phyloP scores from a whole-genome alignment of 2,888 invertebrate genomes.

The Ectemnius continuus region DNA sequence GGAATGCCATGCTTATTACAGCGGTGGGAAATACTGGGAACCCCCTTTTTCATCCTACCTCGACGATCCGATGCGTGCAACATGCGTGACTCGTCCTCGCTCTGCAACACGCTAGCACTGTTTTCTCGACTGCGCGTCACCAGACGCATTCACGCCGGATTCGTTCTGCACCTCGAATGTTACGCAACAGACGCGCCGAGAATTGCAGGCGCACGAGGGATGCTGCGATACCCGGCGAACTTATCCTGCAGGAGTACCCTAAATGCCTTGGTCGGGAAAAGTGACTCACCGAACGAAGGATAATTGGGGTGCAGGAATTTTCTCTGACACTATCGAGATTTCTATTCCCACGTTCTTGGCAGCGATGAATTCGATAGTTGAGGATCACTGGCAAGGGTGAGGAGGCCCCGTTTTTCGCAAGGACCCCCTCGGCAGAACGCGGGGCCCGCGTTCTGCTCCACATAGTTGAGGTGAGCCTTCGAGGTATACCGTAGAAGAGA shows the following conservation, averaged over 20 bases:
- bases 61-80: slow-evolving; percentile 38
- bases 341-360: slow-evolving; percentile 54
- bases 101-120: slow-evolving; percentile 25
- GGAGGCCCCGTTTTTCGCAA: slow-evolving; percentile 59
- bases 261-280: background rate
- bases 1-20: background rate
- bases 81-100: slow-evolving; percentile 48
- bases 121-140: slow-evolving; percentile 24
- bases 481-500: slow-evolving; percentile 52
- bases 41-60: slow-evolving; percentile 15
- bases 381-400: slow-evolving; percentile 50
- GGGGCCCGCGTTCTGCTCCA: slow-evolving; percentile 56
- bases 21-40: slow-evolving; percentile 33
- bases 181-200: slow-evolving; percentile 39
- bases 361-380: slow-evolving; percentile 29
- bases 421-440: slow-evolving; percentile 42
- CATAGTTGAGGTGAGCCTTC: slow-evolving; percentile 57
- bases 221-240: background rate
- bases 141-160: slow-evolving; percentile 32
- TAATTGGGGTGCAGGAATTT: background rate
- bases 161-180: slow-evolving; percentile 50
- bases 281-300: background rate
- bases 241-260: background rate
- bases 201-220: slow-evolving; percentile 12
- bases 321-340: background rate